Evolutionary conservation across 2,113 vertebrate genomes (phyloP), one percentile per base, ranked within the genome.

Genomic region (Ranitomeya imitator): DNA sequence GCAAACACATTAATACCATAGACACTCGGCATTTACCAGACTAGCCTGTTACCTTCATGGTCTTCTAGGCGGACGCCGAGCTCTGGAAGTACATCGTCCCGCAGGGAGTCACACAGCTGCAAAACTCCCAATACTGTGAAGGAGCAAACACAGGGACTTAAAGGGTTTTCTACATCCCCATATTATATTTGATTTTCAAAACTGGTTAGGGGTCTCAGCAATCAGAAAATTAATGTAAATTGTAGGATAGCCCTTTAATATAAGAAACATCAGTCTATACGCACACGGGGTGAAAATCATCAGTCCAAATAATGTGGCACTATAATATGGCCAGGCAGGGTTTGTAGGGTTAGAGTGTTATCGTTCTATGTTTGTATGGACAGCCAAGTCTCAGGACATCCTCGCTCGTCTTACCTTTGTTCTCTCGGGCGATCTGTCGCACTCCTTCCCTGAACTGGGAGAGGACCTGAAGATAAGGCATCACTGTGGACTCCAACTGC

Each of bases 41-140:
- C 37, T 45, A 45, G 11, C 15, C 15, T 14, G 7, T 86, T 79
- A 99, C 98, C 98, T 96, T 99, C 98, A 2, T 98, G 97, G 85
- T 99, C 98, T 89, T 99, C 98, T 65, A 99, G 93, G 23, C 98
- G 95, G 90, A 99, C 98, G 0, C 98, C 98, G 0, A 98, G 96
- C 85, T 99, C 98, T 0, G 97, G 98, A 79, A 99, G 93, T 83
- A 96, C 86, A 10, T 99, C 95, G 6, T 99, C 97, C 31, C 98
- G 95, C 26, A 99, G 92, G 37, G 92, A 76, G 0, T 99, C 98
- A 1, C 97, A 96, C 89, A 99, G 92, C 91, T 95, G 94, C 89
- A 99, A 94, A 85, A 98, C 91, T 93, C 96, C 96, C 0, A 90
- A 95, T 51, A 98, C 98, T 99, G 88, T 2, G 88, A n/a, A 71